These are phyloP conservation scores for Oithona nana DNA, from an alignment of 2,888 invertebrate species.

Conservation along the genomic window DNA sequence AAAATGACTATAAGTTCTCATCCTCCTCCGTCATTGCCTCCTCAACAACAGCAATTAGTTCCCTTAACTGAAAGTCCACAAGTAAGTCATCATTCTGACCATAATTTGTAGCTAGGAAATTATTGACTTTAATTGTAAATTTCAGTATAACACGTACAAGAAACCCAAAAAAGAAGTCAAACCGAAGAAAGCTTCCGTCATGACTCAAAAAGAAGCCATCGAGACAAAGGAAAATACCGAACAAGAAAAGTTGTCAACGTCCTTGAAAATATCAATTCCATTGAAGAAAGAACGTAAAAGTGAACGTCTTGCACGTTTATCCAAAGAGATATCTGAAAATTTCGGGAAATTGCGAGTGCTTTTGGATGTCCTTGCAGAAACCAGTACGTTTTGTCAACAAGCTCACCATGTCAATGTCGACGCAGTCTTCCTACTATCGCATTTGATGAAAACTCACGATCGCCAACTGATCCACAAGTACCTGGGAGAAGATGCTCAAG, in stretches of 20 bases:
- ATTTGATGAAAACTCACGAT: constrained; percentile 6
- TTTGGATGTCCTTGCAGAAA: neutral
- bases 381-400: constrained; percentile 13
- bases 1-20: no score
- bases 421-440: constrained; percentile 7
- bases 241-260: neutral
- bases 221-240: neutral
- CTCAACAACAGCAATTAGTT: no score
- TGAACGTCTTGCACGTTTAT: neutral
- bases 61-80: no score
- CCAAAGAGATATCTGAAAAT: constrained; percentile 7
- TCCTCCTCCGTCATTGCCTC: no score
- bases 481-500: constrained; percentile 3
- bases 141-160: no score
- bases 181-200: no score
- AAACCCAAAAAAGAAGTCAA: no score
- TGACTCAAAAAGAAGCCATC: neutral
- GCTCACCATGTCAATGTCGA: constrained; percentile 6
- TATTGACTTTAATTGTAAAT: no score
- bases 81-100: no score
- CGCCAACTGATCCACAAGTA: neutral
- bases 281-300: neutral
- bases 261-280: neutral
- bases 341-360: neutral
- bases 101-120: no score